Conservation (phyloP, 2,888 invertebrate species). For the Onchidella celtica region DNA sequence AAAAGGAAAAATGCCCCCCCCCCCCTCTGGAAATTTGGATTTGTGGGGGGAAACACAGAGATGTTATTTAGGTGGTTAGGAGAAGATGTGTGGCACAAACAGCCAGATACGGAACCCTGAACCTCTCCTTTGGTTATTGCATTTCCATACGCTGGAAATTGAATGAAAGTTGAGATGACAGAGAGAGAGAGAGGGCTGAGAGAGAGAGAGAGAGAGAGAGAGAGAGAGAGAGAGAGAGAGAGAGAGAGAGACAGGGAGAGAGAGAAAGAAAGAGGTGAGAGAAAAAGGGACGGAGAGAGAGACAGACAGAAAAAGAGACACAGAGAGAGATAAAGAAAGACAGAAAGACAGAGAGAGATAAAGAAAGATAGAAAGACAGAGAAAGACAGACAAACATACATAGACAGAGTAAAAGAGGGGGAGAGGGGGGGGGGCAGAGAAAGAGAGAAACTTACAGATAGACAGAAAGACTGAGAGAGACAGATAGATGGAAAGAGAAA, state of each 20-base stretch:
- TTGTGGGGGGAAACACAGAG: too few species aligned
- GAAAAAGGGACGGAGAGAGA: not conserved
- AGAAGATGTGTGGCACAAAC: too few species aligned
- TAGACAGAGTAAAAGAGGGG: not conserved
- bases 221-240: not conserved
- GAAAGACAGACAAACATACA: not conserved
- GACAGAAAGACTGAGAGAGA: not conserved
- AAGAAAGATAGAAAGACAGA: not conserved
- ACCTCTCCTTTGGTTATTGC: too few species aligned
- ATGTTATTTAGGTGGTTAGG: too few species aligned
- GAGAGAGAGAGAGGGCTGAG: too few species aligned
- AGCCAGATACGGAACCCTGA: too few species aligned
- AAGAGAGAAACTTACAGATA: not conserved
- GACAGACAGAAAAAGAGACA: not conserved
- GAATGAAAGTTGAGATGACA: not conserved
- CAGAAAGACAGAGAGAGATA: not conserved
- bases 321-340: not conserved
- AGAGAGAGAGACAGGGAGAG: too few species aligned
- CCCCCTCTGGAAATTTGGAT: too few species aligned
- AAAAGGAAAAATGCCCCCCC: too few species aligned
- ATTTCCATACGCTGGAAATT: too few species aligned
- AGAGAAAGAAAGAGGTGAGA: too few species aligned
- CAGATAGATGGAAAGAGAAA: not conserved
- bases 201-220: conserved; percentile 1
- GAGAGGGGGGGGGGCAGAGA: too few species aligned